Base-by-base conservation (phyloP, 2,888 invertebrate species). In the Graphium colonna region DNA sequence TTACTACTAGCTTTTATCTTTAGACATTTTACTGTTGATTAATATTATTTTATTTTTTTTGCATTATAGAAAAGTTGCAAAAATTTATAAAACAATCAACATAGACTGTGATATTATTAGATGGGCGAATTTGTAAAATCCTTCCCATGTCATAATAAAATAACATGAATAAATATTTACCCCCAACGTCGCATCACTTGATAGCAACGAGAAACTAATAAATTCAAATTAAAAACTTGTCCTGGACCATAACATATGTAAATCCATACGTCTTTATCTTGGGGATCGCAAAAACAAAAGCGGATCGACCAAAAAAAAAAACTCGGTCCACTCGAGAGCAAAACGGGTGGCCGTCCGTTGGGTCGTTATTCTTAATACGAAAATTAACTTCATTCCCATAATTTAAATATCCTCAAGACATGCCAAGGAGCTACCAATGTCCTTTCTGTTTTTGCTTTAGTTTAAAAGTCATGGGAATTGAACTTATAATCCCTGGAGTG, bases 251-350 rank as follows among this genome's bases (percentile, higher is more conserved):
- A 85, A 86, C 87, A 86, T 87, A 89, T 89, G 89, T 88, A 81
- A 87, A 89, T 88, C 69, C 78, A 86, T 87, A 88, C 87, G 75
- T 83, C 85, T 86, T 88, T 88, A 88, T 88, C 88, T 86, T 82
- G 67, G 74, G 79, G 80, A 87, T 88, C 88, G 79, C 80, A 86
- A 82, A 83, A 79, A 77, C 79, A 71, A 76, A 33, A 63, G 77
- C 73, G 77, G 79, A 79, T 77, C 79, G 77, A 77, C n/a, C n/a
- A 76, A 82, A 72, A 64, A 67, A 73, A 74, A 75, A 78, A 75
- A 68, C 63, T 57, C 68, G 61, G 85, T 83, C 85, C 85, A 79
- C 82, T 80, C 71, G 67, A 73, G 75, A 75, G 75, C 81, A 77
- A 76, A 79, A 80, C 86, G 85, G 88, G 85, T 86, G 87, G 87